Base-by-base conservation (phyloP, 2,797 vertebrate genomes). In the Danio jaintianensis region DNA sequence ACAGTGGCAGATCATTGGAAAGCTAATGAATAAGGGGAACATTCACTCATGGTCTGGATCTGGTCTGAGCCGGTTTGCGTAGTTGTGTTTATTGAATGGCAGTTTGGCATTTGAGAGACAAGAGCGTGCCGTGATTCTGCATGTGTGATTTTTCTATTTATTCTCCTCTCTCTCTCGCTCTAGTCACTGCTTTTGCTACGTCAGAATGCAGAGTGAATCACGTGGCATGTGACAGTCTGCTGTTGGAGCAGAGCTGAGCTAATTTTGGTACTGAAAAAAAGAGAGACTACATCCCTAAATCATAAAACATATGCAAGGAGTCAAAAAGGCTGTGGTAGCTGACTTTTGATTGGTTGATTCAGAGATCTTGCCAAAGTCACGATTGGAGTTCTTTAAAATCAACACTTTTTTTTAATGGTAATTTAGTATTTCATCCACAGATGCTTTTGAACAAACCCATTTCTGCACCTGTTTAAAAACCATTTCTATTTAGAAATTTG, bases 221-320 rank as follows among this genome's bases (percentile, higher is more conserved):
- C 86, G 88, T 83, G 69, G 78, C 84, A 85, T 86, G 85, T 86
- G 89, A 88, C 87, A 89, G 86, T 80, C 83, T 85, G 83, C 84
- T 85, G 73, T 86, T 86, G 85, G 84, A 90, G 83, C 79, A 87
- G 84, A 79, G 82, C 64, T 83, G 88, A 90, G 87, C 86, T 81
- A 88, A 90, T 87, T 86, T 87, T 86, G 68, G 82, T 47, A 84
- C 83, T 83, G 81, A 64, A 50, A 59, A 43, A 63, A 62, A 58
- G 66, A 64, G 43, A 67, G 59, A 79, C 40, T 40, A 15, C 68
- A 70, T 59, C 62, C n/a, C 59, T 45, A 73, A 45, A 47, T 45
- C 8, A 56, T 43, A 45, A 56, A 42, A 58, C 40, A 43, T 73
- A 58, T 22, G 18, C 7, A 4, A 42, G n/a, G 29, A 53, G 48